Base-by-base conservation (phyloP, 1,140 invertebrate species). In the Polypedilum vanderplanki region DNA sequence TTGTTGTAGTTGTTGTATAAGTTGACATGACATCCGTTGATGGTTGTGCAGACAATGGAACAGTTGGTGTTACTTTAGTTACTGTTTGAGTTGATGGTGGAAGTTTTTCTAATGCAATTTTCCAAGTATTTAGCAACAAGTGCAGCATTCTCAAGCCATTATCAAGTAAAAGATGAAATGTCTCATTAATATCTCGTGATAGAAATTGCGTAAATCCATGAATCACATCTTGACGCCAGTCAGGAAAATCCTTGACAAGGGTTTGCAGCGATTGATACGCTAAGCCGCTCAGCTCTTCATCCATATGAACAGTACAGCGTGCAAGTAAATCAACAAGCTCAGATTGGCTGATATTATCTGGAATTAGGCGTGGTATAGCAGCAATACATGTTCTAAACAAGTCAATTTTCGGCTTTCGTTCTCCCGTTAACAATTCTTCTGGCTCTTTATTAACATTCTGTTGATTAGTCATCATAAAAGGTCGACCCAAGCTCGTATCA, bases 331-430 rank as follows among this genome's bases (percentile, higher is more conserved):
- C 98, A 0, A 99, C 94, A 74, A 99, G 85, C 83, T 99, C 97
- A 15, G 89, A 88, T 10, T 93, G 88, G 20, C 90, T 94, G 94
- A 99, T 98, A 1, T 95, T 96, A 83, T 99, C 97, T 0, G 98
- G 98, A 77, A 99, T 96, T 7, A 99, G 84, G 73, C 98, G 88
- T 7, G 98, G 98, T 77, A 99, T 97, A 3, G 98, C 97, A 18
- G 98, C 98, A 17, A 99, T 93, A 82, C 98, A 99, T 0, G 98
- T 99, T 20, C 97, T 88, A 80, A 99, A 99, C 76, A 99, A 84
- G 85, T 99, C 98, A 76, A 99, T 96, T 80, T 97, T 92, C 0
- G 97, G 95, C 82, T 99, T 99, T n/a, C 96, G 87, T 81, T 99
- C 98, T 0, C 96, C 95, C 0, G 94, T 96, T 33, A 98, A 91